A percentile compares a stretch with the other conserved stretches of the same genome.
phyloP scores from a whole-genome alignment of 2,797 vertebrate species.

The Coluber constrictor region DNA sequence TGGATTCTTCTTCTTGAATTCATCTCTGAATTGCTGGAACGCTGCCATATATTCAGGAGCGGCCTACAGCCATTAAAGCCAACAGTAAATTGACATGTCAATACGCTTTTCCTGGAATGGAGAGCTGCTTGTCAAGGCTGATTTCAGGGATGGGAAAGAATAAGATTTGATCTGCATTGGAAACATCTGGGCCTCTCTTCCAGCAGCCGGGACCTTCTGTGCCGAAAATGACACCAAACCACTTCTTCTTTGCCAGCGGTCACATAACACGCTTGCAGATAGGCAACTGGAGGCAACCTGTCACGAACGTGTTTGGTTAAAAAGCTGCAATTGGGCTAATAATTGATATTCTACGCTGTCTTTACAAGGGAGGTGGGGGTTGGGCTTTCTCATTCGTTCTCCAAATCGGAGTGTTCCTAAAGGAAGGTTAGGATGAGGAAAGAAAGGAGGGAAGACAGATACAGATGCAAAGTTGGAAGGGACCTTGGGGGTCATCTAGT shows the following conservation, averaged over 20 bases:
- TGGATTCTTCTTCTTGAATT: neutral
- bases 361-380: no score
- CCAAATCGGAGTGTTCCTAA: neutral
- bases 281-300: neutral
- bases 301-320: neutral
- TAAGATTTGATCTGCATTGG: slow-evolving; percentile 4
- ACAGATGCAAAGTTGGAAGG: no score
- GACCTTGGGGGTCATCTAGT: no score
- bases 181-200: neutral
- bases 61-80: slow-evolving; percentile 6
- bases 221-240: neutral
- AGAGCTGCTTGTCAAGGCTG: neutral
- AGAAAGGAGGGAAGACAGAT: neutral
- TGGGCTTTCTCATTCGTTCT: no score
- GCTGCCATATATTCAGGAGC: neutral
- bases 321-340: neutral
- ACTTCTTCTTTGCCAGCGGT: neutral
- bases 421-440: neutral
- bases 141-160: neutral
- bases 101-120: slow-evolving; percentile 16
- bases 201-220: neutral
- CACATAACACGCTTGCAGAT: neutral
- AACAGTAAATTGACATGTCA: slow-evolving; percentile 7
- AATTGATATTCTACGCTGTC: neutral
- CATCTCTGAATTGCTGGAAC: neutral